phyloP scores from a whole-genome alignment of 2,888 invertebrate genomes.

The Oxycera nigricornis region DNA sequence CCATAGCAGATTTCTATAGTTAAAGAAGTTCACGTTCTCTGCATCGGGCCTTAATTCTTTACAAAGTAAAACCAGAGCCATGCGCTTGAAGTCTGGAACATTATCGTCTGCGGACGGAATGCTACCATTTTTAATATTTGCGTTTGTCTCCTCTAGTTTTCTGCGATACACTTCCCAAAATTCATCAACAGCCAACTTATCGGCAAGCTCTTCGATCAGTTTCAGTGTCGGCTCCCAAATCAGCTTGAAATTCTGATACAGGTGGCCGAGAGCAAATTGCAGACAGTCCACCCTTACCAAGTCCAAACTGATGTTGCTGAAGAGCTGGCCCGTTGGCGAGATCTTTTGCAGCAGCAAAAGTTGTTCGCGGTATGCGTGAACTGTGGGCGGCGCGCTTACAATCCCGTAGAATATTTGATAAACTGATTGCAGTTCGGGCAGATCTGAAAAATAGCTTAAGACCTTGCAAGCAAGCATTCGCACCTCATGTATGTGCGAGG shows the following conservation, averaged over 20 bases:
- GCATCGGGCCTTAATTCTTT: conserved; percentile 30
- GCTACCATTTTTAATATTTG: conserved; percentile 57
- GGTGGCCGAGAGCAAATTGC: conserved; percentile 79
- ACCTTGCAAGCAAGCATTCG: conserved; percentile 77
- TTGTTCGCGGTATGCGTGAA: conserved; percentile 83
- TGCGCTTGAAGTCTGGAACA: background rate
- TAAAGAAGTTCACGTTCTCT: conserved; percentile 73
- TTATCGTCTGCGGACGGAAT: too few relatives aligned
- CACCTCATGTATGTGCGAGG: conserved; percentile 65
- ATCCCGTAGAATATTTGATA: conserved; percentile 74
- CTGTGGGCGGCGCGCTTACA: conserved; percentile 73
- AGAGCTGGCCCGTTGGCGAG: conserved; percentile 69
- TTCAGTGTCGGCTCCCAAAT: conserved; percentile 86
- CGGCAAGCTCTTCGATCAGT: conserved; percentile 78
- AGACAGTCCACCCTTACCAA: conserved; percentile 72
- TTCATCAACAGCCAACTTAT: conserved; percentile 65
- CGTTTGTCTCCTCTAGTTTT: conserved; percentile 66
- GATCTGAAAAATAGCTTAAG: conserved; percentile 71
- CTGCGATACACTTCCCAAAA: conserved; percentile 78
- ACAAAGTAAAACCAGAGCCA: background rate
- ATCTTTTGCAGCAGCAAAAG: conserved; percentile 77
- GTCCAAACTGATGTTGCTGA: conserved; percentile 58
- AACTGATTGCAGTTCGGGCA: conserved; percentile 54
- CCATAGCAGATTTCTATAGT: conserved; percentile 83
- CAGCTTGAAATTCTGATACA: conserved; percentile 87